Evolutionary conservation across 2,888 invertebrate species (phyloP).

Genomic region (Perdita meconis): DNA sequence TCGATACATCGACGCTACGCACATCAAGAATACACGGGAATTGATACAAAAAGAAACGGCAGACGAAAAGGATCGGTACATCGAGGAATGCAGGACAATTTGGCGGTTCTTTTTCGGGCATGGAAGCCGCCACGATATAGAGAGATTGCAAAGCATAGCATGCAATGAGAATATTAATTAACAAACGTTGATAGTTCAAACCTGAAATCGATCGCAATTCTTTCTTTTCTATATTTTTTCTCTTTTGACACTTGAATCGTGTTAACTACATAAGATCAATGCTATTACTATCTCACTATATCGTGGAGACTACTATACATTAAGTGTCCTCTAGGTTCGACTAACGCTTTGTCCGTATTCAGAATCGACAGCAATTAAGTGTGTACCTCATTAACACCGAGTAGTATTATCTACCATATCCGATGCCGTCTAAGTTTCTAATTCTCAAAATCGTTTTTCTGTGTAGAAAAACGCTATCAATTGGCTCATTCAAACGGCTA

Average conservation of each 20-base stretch:
- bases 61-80: constrained; percentile 24
- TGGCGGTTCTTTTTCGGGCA: not conserved
- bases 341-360: constrained; percentile 18
- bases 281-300: no score
- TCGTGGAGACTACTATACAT: no score
- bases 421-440: not conserved
- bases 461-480: constrained; percentile 23
- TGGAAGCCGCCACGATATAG: no score
- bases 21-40: constrained; percentile 30
- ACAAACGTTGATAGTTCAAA: no score
- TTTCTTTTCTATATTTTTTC: no score
- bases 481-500: constrained; percentile 28
- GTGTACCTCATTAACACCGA: not conserved
- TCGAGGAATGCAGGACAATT: constrained; percentile 21
- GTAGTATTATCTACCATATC: not conserved
- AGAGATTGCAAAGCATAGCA: no score
- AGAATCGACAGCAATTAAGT: not conserved
- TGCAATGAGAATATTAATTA: no score
- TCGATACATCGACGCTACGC: constrained; percentile 28
- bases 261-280: no score
- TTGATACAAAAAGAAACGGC: constrained; percentile 32
- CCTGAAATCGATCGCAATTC: no score
- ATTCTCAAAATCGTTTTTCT: constrained; percentile 8
- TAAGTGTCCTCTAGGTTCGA: constrained; percentile 9
- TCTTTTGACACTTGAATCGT: no score